These are phyloP conservation scores for Aradophagus sp. DNA, from an alignment of 1,140 invertebrate genomes.

Conservation along the genomic window DNA sequence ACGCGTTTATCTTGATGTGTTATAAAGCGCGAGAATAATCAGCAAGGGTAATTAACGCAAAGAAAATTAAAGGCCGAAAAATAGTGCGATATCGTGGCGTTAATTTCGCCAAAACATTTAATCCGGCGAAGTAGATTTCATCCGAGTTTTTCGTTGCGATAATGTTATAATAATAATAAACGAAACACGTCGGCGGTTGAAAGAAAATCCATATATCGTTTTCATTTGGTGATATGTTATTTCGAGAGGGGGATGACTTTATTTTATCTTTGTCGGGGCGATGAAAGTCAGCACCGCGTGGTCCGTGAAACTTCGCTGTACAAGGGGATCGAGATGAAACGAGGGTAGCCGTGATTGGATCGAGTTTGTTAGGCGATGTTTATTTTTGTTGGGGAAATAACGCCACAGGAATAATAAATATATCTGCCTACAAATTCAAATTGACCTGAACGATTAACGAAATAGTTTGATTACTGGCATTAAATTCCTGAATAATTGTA, in stretches of 20 bases:
- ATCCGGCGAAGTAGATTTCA: constrained; percentile 2
- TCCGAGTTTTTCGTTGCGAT: constrained; percentile 12
- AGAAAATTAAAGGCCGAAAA: too few species aligned
- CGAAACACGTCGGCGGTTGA: constrained; percentile 6
- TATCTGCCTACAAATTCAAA: too few species aligned
- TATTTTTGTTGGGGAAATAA: constrained; percentile 13
- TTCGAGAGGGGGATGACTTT: constrained; percentile 14
- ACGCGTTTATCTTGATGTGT: too few species aligned
- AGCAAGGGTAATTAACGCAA: too few species aligned
- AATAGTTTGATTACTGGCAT: too few species aligned
- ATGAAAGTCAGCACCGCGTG: constrained; percentile 4
- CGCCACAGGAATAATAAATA: too few species aligned
- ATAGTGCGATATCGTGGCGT: too few species aligned
- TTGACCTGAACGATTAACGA: too few species aligned
- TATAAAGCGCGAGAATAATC: too few species aligned
- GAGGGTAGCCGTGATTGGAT: constrained; percentile 27
- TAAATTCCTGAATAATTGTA: too few species aligned
- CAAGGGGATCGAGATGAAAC: constrained; percentile 11
- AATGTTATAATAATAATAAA: constrained; percentile 16
- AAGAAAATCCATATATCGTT: constrained; percentile 19
- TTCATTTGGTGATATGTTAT: constrained; percentile 16
- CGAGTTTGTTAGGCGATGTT: constrained; percentile 11
- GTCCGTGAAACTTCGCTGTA: too few species aligned
- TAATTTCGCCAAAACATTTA: constrained; percentile 10
- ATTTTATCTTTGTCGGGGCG: constrained; percentile 13